Percentiles rank a stretch among this genome's conserved stretches.
Evolutionary conservation across 2,888 invertebrate genomes (phyloP).

Genomic region (Dolichomitus sp.): DNA sequence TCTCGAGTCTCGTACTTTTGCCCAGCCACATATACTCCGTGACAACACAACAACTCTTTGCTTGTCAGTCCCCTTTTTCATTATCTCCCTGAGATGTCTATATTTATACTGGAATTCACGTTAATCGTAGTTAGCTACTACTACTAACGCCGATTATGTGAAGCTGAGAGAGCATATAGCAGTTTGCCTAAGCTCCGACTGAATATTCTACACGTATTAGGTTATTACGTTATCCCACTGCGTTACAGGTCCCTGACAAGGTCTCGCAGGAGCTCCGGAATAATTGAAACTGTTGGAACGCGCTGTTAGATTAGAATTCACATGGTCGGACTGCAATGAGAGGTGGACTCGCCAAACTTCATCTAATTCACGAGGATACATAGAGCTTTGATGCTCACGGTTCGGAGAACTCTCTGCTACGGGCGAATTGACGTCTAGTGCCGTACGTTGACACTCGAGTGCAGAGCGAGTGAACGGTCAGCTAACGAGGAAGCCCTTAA

Average conservation of each 20-base stretch:
- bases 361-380: conserved; percentile 52
- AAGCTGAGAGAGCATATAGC: conserved; percentile 38
- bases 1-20: conserved; percentile 27
- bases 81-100: conserved; percentile 58
- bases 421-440: conserved; percentile 51
- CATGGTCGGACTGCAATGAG: conserved; percentile 36
- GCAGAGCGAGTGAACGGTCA: conserved; percentile 56
- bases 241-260: conserved; percentile 46
- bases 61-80: conserved; percentile 42
- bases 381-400: conserved; percentile 12
- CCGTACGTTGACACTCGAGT: conserved; percentile 60
- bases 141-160: neutral
- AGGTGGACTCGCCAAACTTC: conserved; percentile 31
- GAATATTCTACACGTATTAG: conserved; percentile 51
- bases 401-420: conserved; percentile 9
- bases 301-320: conserved; percentile 54
- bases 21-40: conserved; percentile 7
- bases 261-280: conserved; percentile 47
- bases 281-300: conserved; percentile 56
- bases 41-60: conserved; percentile 52
- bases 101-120: conserved; percentile 58
- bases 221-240: conserved; percentile 38
- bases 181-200: conserved; percentile 40
- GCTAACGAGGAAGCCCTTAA: conserved; percentile 67
- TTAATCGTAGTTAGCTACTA: conserved; percentile 20